Evolutionary conservation across 92 coral and sea anemone genomes (phyloP).

Genomic region (Zoanthus sansibaricus): DNA sequence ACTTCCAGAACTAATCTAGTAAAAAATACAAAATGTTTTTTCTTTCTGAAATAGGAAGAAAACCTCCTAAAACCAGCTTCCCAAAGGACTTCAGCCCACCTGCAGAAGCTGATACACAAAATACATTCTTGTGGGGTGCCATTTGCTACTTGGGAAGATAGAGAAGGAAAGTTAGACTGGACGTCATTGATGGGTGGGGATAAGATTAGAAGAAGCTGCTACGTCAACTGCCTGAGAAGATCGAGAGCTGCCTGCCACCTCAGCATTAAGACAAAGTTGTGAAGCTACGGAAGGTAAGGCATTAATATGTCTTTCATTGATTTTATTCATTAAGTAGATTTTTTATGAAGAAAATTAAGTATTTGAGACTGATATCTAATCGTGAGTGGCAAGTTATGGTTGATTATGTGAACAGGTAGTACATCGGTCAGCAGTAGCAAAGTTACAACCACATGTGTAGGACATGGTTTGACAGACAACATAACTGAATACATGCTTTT

Average conservation of each 20-base stretch:
- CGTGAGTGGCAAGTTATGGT: no score
- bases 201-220: background rate
- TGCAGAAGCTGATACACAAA: background rate
- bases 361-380: no score
- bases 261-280: background rate
- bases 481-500: no score
- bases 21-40: background rate
- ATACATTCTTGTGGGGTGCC: background rate
- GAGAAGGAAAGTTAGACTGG: conserved; percentile 2
- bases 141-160: conserved; percentile 6
- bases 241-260: background rate
- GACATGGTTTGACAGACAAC: no score
- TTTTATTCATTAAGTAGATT: no score
- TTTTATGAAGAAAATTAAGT: no score
- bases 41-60: background rate
- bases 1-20: no score
- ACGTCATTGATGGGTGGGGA: background rate
- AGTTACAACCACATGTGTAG: no score
- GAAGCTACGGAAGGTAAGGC: background rate
- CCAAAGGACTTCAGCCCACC: conserved; percentile 6
- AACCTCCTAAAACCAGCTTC: background rate
- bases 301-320: background rate
- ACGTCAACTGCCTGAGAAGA: background rate
- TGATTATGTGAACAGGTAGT: no score
- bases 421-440: no score